phyloP scores from a whole-genome alignment of 1,140 invertebrate genomes.

The Macrocentrus cingulum region DNA sequence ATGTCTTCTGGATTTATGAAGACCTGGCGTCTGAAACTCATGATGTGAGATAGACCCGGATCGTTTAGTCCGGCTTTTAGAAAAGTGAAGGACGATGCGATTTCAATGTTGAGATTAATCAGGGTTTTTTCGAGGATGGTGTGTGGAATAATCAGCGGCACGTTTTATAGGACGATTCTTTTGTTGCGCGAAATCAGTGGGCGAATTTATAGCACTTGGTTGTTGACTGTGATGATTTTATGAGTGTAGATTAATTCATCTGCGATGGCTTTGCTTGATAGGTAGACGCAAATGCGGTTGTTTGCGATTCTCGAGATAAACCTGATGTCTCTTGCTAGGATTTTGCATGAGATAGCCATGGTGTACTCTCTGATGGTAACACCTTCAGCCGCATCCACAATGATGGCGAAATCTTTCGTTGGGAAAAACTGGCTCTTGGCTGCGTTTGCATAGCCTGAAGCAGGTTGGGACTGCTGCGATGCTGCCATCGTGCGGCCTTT shows the following conservation, averaged over 20 bases:
- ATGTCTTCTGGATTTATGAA: conserved; percentile 12
- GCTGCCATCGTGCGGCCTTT: neutral
- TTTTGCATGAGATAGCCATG: conserved; percentile 1
- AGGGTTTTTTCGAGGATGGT: neutral
- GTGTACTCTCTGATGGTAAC: conserved; percentile 13
- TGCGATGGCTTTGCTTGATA: conserved; percentile 10
- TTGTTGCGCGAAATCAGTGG: conserved; percentile 15
- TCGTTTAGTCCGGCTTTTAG: conserved; percentile 15
- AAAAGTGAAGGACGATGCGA: no score
- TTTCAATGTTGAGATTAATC: no score
- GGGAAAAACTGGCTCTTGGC: conserved; percentile 10
- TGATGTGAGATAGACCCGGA: neutral
- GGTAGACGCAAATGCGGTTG: conserved; percentile 16
- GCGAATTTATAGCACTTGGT: neutral
- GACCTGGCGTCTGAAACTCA: conserved; percentile 17
- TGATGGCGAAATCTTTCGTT: conserved; percentile 16
- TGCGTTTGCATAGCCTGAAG: conserved; percentile 7
- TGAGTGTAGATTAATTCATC: conserved; percentile 9
- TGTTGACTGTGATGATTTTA: conserved; percentile 6
- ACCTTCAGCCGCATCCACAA: conserved; percentile 10
- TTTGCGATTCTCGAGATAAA: conserved; percentile 13
- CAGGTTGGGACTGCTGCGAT: neutral
- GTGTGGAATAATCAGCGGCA: conserved; percentile 9
- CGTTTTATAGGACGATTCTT: conserved; percentile 18
- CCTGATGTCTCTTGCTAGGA: conserved; percentile 4